Base-by-base conservation (phyloP, 2,797 vertebrate species). In the Melanotaenia pygmaea region DNA sequence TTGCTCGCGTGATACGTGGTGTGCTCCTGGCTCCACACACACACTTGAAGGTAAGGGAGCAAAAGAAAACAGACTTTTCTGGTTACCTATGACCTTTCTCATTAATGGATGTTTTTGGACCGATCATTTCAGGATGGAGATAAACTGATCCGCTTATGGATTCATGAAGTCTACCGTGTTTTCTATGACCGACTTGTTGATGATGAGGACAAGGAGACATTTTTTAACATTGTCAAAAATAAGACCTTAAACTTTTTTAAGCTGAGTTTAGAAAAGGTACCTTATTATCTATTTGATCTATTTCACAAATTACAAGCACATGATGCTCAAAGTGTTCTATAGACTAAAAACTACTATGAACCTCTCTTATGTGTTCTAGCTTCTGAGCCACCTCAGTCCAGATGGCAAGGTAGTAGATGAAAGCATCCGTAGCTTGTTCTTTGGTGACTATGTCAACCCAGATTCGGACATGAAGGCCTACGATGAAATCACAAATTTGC, bases 111-210 rank as follows among this genome's bases (percentile, higher is more conserved):
- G 22, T 77, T 16, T 64, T 70, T 28, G 35, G 5, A 37, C 77
- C 2, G 18, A 1, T 79, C 70, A 20, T 70, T 34, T 47, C 90
- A 99, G 98, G 95, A 97, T 51, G 93, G 91, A 81, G 94, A 96
- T 83, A 98, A 98, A 86, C 82, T 98, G 67, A 96, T 97, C 75
- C 94, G 97, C 50, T 94, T 98, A 77, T 99, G 98, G 98, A 93
- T 98, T 85, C 97, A 98, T 81, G 97, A 99, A 80, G 88, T 98
- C 62, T 99, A 97, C 79, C 93, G 97, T 7, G 98, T 99, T 67
- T 99, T 99, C 88, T 97, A 94, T 70, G 97, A 99, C 75, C 95
- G 97, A 64, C 94, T 99, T 69, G 92, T 97, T 64, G 96, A 97
- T 64, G 80, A 76, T 0, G 88, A 94, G 0, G 97, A 99, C 90